Base-by-base conservation (phyloP, 2,888 invertebrate genomes). In the Volucella inflata region DNA sequence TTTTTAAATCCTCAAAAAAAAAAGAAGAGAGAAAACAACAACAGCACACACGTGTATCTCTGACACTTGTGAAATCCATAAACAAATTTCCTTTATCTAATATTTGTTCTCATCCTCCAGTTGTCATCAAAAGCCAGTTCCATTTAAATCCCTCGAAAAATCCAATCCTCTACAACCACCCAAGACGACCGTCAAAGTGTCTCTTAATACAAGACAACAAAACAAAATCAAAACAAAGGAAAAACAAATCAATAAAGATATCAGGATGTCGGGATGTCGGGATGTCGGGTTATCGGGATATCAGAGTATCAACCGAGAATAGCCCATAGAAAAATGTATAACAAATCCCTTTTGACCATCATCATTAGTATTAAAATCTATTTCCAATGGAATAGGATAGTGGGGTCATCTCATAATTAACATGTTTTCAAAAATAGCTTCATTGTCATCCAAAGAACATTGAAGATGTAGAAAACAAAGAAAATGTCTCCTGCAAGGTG, bases 371-470 rank as follows among this genome's bases (percentile, higher is more conserved):
- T 84, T 65, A 68, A 72, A 68, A 83, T 77, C 55, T 57, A 83
- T 77, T 68, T 50, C 6, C 30, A 2, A 30, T 30, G 30, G 30
- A 67, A 76, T 51, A 64, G 65, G 46, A 70, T 53, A 74, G 57
- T 72, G 48, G 16, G 67, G 50, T 30, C 30, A 84, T 80, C 84
- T 55, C 65, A 80, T 80, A 79, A 80, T 84, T 84, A 84, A 84
- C 79, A 75, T 79, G 79, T 84, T 84, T 75, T 70, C 48, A 42
- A 59, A 70, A 64, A 79, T 74, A 53, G 14, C 67, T 55, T 38
- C 55, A 80, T 76, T 51, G 48, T 74, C 50, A 38, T 42, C 36
- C 12, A 65, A n/a, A 14, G 30, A n/a, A 14, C n/a, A 21, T 16
- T 9, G 36, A 6, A 12, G 60, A 36, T 42, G 42, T 2, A 53